Percentiles rank a stretch among this genome's conserved stretches.
Conservation (phyloP, 2,113 vertebrate genomes). For the Pontoporia blainvillei region DNA sequence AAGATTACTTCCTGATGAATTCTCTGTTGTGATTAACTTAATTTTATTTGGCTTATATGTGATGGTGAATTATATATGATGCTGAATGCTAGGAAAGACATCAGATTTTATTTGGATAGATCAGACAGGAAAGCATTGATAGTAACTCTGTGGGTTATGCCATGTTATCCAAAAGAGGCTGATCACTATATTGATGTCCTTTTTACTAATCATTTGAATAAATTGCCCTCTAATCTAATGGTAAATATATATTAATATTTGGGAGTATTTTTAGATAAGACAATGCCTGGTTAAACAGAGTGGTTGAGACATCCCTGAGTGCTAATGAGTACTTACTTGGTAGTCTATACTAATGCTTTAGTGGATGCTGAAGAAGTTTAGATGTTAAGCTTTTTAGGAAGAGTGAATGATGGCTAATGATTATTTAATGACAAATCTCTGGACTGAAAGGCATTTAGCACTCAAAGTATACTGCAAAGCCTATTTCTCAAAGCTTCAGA, state of each 20-base stretch:
- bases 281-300: background rate
- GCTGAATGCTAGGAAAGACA: background rate
- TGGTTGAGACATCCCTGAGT: conserved; percentile 20
- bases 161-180: background rate
- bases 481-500: conserved; percentile 81
- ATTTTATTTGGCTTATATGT: conserved; percentile 21
- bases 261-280: background rate
- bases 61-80: conserved; percentile 30
- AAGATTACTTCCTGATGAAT: conserved; percentile 27
- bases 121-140: background rate
- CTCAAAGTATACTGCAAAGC: conserved; percentile 77
- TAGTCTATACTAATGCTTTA: conserved; percentile 68
- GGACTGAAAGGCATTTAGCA: conserved; percentile 81
- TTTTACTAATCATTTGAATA: background rate
- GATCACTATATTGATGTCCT: background rate
- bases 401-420: conserved; percentile 81
- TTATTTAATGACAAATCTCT: conserved; percentile 81
- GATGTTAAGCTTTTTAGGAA: conserved; percentile 79
- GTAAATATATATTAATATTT: conserved; percentile 17
- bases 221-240: background rate
- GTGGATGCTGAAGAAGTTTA: conserved; percentile 65
- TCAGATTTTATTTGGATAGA: background rate
- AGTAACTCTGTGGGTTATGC: background rate
- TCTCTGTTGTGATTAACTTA: conserved; percentile 20
- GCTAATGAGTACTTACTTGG: conserved; percentile 67